Evolutionary conservation across 2,797 vertebrate species (phyloP), one percentile per base, ranked within the genome.

Genomic region (Hoplostethus mediterraneus): DNA sequence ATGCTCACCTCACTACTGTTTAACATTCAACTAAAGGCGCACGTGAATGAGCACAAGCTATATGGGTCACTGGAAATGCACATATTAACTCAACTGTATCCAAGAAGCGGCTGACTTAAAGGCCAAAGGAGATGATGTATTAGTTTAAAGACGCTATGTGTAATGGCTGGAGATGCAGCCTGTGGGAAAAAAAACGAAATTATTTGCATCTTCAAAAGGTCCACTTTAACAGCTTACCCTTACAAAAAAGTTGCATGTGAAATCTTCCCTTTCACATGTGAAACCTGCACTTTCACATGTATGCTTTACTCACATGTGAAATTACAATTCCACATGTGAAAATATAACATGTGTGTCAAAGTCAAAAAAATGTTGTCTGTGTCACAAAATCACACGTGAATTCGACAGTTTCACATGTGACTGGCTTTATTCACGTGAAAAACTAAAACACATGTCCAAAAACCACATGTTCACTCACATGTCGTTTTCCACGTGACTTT

Each of bases 41-140:
- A 73, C 56, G 44, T 58, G 45, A 53, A 81, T 67, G 55, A 70
- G 49, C 56, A 36, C 66, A 40, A 38, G 36, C 17, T 75, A 71
- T 80, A 21, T 77, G 55, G 80, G 74, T 89, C 76, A 83, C 14
- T 63, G 77, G 40, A 48, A 53, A 78, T 44, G 66, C 16, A 66
- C 60, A 67, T 45, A 62, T 71, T 14, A 63, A 59, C 21, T 61
- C 44, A 63, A 55, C 14, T 7, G 21, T 21, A 21, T 51, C 31
- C 55, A 54, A 36, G 55, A 14, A 36, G 30, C 6, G 62, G 45
- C 51, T 40, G 63, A 54, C 28, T 75, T 31, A 76, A 67, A 77
- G 58, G 47, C 42, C 71, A 78, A 25, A 52, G 14, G 14, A 7
- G 51, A 44, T 62, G 62, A 64, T 70, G 17, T 63, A 52, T 52